Percentiles rank a stretch among this genome's conserved stretches.
Conservation (phyloP, 2,797 vertebrate genomes). For the Todus mexicanus region DNA sequence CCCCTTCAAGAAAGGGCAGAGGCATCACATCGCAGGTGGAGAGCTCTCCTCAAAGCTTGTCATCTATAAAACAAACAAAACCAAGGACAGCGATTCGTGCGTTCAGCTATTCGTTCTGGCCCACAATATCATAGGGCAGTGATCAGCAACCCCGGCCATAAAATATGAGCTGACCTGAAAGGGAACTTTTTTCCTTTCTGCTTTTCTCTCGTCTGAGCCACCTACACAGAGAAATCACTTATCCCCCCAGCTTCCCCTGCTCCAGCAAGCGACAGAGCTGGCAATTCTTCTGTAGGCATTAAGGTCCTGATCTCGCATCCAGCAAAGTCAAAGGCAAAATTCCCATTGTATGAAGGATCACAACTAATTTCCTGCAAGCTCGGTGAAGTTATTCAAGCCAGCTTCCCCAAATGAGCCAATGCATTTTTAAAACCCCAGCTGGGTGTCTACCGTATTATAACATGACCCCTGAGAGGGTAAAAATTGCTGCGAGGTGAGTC, state of each 20-base stretch:
- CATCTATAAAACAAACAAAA: background rate
- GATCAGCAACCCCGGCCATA: background rate
- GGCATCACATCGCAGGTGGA: background rate
- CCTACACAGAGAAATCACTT: background rate
- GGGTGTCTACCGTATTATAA: background rate
- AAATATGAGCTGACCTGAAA: background rate
- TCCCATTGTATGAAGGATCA: constrained; percentile 13
- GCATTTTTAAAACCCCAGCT: constrained; percentile 40
- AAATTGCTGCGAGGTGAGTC: constrained; percentile 18
- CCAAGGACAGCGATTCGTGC: background rate
- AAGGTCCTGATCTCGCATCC: constrained; percentile 26
- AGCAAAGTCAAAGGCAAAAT: constrained; percentile 44
- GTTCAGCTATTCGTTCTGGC: background rate
- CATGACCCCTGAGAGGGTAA: constrained; percentile 1
- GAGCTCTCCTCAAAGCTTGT: background rate
- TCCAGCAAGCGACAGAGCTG: background rate
- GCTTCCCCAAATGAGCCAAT: constrained; percentile 36
- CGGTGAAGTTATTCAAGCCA: background rate
- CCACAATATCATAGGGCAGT: background rate
- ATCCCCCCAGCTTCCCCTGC: background rate
- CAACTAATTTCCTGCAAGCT: constrained; percentile 20
- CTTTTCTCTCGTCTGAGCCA: background rate
- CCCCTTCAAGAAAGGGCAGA: background rate
- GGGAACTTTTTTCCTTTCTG: background rate
- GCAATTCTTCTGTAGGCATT: background rate